A percentile compares a stretch with the other conserved stretches of the same genome.
These are phyloP conservation scores for Scortum barcoo DNA, from an alignment of 2,113 vertebrate species.

Conservation along the genomic window DNA sequence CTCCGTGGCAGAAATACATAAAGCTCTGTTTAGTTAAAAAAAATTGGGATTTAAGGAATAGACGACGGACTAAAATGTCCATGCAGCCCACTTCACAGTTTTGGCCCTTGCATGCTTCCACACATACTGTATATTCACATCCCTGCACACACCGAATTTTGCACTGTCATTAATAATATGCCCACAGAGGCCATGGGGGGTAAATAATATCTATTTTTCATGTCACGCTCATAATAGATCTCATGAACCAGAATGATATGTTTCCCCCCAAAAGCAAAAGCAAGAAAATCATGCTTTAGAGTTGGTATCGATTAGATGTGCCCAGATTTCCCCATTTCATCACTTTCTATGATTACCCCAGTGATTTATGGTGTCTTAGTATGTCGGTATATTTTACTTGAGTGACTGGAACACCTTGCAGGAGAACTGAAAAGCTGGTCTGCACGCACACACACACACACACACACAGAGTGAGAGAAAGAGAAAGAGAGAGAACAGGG, in stretches of 20 bases:
- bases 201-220: conserved; percentile 62
- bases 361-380: conserved; percentile 54
- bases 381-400: conserved; percentile 39
- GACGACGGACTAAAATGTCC: background rate
- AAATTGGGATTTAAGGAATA: background rate
- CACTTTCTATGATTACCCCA: conserved; percentile 63
- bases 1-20: background rate
- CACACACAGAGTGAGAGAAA: background rate
- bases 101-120: background rate
- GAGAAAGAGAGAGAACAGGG: background rate
- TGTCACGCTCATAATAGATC: conserved; percentile 51
- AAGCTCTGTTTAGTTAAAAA: background rate
- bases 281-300: conserved; percentile 51
- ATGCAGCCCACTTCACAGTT: conserved; percentile 2
- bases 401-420: conserved; percentile 42
- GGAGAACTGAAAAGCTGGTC: conserved; percentile 22
- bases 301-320: conserved; percentile 56
- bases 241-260: conserved; percentile 48
- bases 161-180: conserved; percentile 37
- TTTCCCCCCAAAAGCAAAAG: conserved; percentile 44
- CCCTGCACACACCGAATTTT: conserved; percentile 7
- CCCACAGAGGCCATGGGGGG: conserved; percentile 31
- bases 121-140: background rate
- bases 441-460: background rate
- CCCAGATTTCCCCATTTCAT: conserved; percentile 57